Evolutionary conservation across 2,113 vertebrate genomes (phyloP).

Genomic region (Heptranchias perlo): DNA sequence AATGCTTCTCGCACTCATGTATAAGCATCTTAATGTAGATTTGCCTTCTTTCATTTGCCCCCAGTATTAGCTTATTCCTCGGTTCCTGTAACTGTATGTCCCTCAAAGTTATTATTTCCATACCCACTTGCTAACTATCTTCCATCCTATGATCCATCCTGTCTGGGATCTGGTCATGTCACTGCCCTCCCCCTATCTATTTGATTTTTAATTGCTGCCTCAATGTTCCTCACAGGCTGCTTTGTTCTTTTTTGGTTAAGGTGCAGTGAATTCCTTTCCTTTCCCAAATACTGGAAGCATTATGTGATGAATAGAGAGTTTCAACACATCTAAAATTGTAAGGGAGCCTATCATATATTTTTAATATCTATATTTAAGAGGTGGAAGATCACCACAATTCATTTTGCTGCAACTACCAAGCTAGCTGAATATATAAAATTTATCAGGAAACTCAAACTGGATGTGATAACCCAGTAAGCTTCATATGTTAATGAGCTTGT

Average conservation of each 20-base stretch:
- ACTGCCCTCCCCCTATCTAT: background rate
- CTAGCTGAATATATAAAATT: background rate
- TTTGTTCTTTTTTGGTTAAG: background rate
- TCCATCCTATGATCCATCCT: background rate
- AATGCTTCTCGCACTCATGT: background rate
- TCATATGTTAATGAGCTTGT: background rate
- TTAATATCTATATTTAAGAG: background rate
- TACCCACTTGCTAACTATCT: background rate
- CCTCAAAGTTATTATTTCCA: background rate
- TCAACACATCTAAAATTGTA: background rate
- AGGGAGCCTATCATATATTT: background rate
- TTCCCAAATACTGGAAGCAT: background rate
- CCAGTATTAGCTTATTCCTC: background rate
- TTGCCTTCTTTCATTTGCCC: background rate
- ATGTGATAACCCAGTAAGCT: background rate
- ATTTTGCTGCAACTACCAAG: background rate
- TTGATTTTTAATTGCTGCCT: background rate
- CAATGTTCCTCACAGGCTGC: background rate
- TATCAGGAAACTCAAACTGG: background rate
- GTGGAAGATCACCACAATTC: background rate
- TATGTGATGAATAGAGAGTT: background rate
- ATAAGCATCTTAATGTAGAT: background rate
- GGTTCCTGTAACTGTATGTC: background rate
- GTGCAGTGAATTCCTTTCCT: background rate
- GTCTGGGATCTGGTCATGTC: background rate